Evolutionary conservation across 2,113 vertebrate species (phyloP), one percentile per base, ranked within the genome.

Genomic region (Rhynchopsitta pachyrhyncha): DNA sequence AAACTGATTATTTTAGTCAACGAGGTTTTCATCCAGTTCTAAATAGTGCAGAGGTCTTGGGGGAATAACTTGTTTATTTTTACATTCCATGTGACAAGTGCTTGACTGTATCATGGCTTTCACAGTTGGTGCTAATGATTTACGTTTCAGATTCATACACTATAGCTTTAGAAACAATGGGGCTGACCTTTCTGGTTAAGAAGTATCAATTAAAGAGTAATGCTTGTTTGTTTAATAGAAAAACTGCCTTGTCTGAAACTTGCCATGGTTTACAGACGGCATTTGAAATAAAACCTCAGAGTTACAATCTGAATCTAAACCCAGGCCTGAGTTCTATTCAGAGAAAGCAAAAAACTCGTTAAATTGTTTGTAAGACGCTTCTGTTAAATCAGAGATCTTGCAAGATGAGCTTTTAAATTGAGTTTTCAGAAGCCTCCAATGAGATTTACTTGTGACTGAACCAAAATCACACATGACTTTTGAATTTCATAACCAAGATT

Each of bases 31-130:
- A 86, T 90, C 88, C 57, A 81, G 79, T n/a, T 78, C 33, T 55
- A 74, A 95, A 81, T 67, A 91, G 33, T 66, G 33, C 23, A 0
- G 2, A 68, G 22, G n/a, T 75, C 88, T 86, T 49, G 15, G 19
- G 73, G 83, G 52, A 93, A 89, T 11, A 78, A 46, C 3, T 68
- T 86, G 83, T 82, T 95, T 93, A 75, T 95, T 95, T 95, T 91
- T 75, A 52, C 35, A 68, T 64, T 89, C 83, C 47, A 79, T 87
- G 50, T 75, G 73, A 84, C 50, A 71, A 93, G 82, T 27, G n/a
- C 5, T 55, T 60, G 66, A 42, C 50, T 68, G 33, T 11, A 46
- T 59, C n/a, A 33, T 18, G 29, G 28, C 5, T 55, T 86, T 69
- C 17, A 0, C 28, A 83, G 76, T 92, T 93, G 50, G 57, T 86